Conservation (phyloP, 2,113 vertebrate species). For the Apodemus speciosus region DNA sequence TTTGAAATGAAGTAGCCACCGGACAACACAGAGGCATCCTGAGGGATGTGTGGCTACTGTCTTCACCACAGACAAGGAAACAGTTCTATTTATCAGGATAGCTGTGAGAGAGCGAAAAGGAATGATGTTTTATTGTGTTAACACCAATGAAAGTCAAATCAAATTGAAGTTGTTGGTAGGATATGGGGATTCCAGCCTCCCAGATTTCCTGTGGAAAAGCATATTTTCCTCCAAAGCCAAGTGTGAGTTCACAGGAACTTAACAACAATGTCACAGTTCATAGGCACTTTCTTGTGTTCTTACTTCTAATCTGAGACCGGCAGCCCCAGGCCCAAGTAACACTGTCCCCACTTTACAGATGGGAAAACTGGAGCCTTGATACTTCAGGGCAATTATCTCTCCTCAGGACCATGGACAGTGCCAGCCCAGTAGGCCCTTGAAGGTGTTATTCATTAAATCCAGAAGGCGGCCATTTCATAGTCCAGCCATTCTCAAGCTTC, state of each 20-base stretch:
- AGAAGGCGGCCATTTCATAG: accelerated
- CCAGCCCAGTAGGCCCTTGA: accelerated
- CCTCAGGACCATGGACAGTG: constrained; percentile 16
- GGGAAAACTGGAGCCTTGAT: background rate
- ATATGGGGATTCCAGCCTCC: background rate
- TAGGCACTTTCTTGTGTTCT: background rate
- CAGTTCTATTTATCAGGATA: background rate
- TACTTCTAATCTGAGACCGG: background rate
- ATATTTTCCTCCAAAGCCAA: accelerated
- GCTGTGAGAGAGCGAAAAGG: background rate
- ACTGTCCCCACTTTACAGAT: background rate
- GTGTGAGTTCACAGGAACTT: background rate
- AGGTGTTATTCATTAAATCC: background rate
- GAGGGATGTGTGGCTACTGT: background rate
- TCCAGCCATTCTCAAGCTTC: background rate
- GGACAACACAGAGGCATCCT: background rate
- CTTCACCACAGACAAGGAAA: background rate
- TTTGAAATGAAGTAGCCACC: background rate
- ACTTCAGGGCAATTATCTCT: accelerated
- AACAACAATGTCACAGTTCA: background rate
- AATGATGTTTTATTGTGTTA: background rate
- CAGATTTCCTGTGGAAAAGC: background rate
- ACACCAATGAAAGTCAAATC: background rate
- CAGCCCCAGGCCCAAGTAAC: background rate
- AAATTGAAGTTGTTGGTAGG: background rate